phyloP scores from a whole-genome alignment of 2,797 vertebrate genomes.

The Scomberomorus guttatus region DNA sequence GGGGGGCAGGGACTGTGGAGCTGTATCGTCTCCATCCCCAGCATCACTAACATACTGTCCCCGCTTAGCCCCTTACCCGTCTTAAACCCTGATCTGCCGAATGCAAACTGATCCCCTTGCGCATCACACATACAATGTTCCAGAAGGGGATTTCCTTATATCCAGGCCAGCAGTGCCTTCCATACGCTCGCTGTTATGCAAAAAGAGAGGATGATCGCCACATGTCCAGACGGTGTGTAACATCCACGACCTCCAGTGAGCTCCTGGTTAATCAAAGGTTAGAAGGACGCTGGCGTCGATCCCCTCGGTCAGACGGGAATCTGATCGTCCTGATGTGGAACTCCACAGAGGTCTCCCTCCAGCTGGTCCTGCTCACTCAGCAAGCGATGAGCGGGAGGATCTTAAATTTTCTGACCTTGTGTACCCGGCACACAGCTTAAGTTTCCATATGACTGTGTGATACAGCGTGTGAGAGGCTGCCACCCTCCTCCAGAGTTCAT shows the following conservation, averaged over 20 bases:
- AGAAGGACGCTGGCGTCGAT: slow-evolving; percentile 40
- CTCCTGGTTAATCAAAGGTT: slow-evolving; percentile 47
- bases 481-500: slow-evolving; percentile 29
- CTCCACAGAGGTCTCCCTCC: slow-evolving; percentile 31
- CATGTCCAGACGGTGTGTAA: slow-evolving; percentile 39
- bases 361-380: slow-evolving; percentile 47
- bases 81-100: slow-evolving; percentile 40
- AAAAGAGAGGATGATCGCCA: slow-evolving; percentile 41
- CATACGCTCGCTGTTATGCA: slow-evolving; percentile 36
- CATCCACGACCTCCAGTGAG: slow-evolving; percentile 11
- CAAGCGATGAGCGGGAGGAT: slow-evolving; percentile 27
- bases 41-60: slow-evolving; percentile 40
- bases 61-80: slow-evolving; percentile 19
- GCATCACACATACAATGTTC: slow-evolving; percentile 43
- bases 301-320: not conserved
- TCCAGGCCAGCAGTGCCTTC: slow-evolving; percentile 58
- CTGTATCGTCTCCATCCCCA: slow-evolving; percentile 44
- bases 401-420: slow-evolving; percentile 47
- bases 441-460: slow-evolving; percentile 36
- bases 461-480: slow-evolving; percentile 35
- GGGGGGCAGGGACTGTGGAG: slow-evolving; percentile 3
- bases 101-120: slow-evolving; percentile 48
- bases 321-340: slow-evolving; percentile 7
- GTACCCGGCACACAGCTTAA: slow-evolving; percentile 34
- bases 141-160: slow-evolving; percentile 63